Evolutionary conservation across 1,140 invertebrate genomes (phyloP), one percentile per base, ranked within the genome.

Genomic region (Zaprionus nigranus): DNA sequence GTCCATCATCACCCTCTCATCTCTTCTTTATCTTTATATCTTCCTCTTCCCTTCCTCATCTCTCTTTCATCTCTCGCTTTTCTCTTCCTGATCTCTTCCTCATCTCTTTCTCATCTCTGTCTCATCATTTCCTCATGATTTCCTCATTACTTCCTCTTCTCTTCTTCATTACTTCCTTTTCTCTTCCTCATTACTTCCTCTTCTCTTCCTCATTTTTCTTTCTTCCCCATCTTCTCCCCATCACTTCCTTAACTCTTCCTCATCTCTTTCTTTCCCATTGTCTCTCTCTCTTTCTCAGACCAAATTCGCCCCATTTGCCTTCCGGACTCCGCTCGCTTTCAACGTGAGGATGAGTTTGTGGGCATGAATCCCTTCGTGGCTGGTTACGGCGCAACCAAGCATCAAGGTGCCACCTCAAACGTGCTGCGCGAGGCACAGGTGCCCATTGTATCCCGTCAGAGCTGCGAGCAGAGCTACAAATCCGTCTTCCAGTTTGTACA

Each of bases 281-380:
- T 69, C 49, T 1, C 3, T 1, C 3, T 26, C 65, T 26, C 65
- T 53, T 76, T 92, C 93, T 46, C 81, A 96, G 95, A 91, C 26
- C 90, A 92, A 17, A 94, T 97, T 34, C 93, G 93, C 71, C 96
- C 96, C 0, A 95, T 97, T 70, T 97, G 97, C 90, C 92, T 97
- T 36, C 96, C 96, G 5, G 75, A 94, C 5, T 80, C 93, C 11
- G 82, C 93, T 12, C 85, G 93, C 15, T 88, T 95, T 13, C 84
- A 93, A 53, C 71, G 34, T n/a, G 82, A 88, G 13, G 92, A 93
- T 43, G 83, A 93, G 51, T 94, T 94, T 20, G 91, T 93, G 1
- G 92, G 91, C 11, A 91, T 91, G 57, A 92, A 88, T 78, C 95
- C 95, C 1, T 96, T 95, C 69, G 92, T 96, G 24, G 95, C 95